Percentiles rank a stretch among this genome's conserved stretches.
Evolutionary conservation across 2,888 invertebrate genomes (phyloP).

Genomic region (Polietes domitor): DNA sequence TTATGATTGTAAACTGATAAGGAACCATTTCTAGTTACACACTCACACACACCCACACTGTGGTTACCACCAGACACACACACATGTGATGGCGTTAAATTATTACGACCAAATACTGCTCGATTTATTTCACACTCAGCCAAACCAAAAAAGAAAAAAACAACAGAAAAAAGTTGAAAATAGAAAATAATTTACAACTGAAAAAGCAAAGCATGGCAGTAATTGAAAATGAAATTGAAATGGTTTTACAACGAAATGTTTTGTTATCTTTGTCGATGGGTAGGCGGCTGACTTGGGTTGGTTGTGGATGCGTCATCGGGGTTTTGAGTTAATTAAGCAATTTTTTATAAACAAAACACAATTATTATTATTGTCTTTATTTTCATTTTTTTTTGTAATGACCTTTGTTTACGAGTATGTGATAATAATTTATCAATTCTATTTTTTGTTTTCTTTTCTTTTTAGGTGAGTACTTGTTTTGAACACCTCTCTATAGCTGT

Average conservation of each 20-base stretch:
- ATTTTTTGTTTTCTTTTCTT: background rate
- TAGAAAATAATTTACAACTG: background rate
- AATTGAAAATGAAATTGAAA: background rate
- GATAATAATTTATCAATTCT: background rate
- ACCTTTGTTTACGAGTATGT: background rate
- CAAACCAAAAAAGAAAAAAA: background rate
- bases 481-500: background rate
- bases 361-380: background rate
- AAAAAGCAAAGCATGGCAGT: background rate
- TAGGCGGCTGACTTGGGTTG: background rate
- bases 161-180: no score
- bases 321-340: conserved; percentile 14
- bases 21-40: conserved; percentile 2
- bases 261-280: background rate
- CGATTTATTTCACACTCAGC: conserved; percentile 19
- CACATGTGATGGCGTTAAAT: conserved; percentile 32
- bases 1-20: conserved; percentile 61
- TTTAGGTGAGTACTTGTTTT: conserved; percentile 17
- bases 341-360: background rate
- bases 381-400: background rate
- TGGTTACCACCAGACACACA: background rate
- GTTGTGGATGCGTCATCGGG: background rate
- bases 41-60: background rate
- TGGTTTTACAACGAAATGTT: background rate
- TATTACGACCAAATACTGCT: background rate